A percentile compares a stretch with the other conserved stretches of the same genome.
Conservation (phyloP, 2,113 vertebrate species). For the Lutjanus erythropterus region DNA sequence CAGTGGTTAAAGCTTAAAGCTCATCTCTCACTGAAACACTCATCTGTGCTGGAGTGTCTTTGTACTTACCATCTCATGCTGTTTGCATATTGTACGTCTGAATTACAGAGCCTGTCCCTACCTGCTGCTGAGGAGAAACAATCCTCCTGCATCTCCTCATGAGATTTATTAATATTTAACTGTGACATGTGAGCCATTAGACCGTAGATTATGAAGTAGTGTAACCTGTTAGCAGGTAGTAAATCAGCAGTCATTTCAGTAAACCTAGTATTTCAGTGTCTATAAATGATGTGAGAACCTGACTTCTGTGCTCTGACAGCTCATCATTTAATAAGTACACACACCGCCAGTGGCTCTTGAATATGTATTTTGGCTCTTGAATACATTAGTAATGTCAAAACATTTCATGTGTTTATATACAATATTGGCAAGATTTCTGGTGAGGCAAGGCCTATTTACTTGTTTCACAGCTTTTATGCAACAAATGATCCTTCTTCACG, state of each 20-base stretch:
- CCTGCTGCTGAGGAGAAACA: not conserved
- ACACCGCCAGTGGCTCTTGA: not conserved
- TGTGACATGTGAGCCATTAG: not conserved
- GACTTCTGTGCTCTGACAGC: not conserved
- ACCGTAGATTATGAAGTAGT: not conserved
- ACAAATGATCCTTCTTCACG: not conserved
- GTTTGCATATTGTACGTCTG: constrained; percentile 31
- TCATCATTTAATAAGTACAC: not conserved
- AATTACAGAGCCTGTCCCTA: constrained; percentile 19
- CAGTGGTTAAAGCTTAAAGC: constrained; percentile 6
- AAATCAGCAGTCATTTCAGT: constrained; percentile 17
- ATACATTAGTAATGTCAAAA: constrained; percentile 9
- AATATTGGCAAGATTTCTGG: not conserved
- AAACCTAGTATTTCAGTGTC: not conserved
- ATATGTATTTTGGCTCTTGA: not conserved
- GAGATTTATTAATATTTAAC: constrained; percentile 39
- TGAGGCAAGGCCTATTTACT: not conserved
- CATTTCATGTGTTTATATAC: constrained; percentile 8
- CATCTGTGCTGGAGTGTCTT: constrained; percentile 28
- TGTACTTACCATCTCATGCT: not conserved
- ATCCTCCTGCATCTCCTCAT: not conserved
- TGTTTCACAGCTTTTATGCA: constrained; percentile 14
- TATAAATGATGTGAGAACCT: constrained; percentile 21
- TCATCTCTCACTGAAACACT: constrained; percentile 34
- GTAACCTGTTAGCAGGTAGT: not conserved